These are phyloP conservation scores for Anguilla anguilla DNA, from an alignment of 2,797 vertebrate genomes.

Conservation along the genomic window DNA sequence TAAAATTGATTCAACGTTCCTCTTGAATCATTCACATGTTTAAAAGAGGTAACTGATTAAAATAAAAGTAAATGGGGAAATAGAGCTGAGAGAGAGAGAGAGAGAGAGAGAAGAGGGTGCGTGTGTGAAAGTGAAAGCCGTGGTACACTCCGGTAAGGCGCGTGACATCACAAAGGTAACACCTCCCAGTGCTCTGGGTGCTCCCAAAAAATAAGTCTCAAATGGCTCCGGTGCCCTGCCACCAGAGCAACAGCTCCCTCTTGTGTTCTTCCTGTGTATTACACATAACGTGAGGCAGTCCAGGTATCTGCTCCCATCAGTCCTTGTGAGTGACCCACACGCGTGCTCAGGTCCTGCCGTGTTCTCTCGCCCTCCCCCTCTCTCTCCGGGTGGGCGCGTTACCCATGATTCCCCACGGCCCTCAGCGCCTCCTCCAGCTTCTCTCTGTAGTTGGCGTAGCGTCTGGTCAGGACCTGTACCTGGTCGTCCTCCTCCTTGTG, in stretches of 20 bases:
- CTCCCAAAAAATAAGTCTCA: constrained; percentile 1
- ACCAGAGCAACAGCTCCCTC: constrained; percentile 23
- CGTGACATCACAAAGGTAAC: not conserved
- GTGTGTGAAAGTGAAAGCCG: constrained; percentile 61
- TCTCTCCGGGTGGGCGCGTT: constrained; percentile 48
- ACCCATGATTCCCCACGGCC: constrained; percentile 70
- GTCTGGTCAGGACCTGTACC: constrained; percentile 72
- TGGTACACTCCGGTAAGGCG: constrained; percentile 42
- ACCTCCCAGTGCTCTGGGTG: not conserved
- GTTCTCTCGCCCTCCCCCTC: constrained; percentile 3
- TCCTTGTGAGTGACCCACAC: constrained; percentile 19
- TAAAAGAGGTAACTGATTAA: constrained; percentile 45
- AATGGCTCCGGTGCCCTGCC: not conserved
- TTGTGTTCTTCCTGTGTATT: constrained; percentile 30
- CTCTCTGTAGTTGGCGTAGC: constrained; percentile 81
- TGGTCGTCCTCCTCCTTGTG: constrained; percentile 94
- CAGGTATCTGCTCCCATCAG: constrained; percentile 23
- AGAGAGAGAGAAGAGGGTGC: constrained; percentile 50
- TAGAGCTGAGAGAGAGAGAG: constrained; percentile 33
- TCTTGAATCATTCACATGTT: constrained; percentile 61
- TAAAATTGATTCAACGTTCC: constrained; percentile 50
- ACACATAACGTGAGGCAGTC: constrained; percentile 19
- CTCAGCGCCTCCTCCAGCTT: constrained; percentile 87
- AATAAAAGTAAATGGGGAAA: constrained; percentile 35
- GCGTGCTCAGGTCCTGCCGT: constrained; percentile 26